A percentile compares a stretch with the other conserved stretches of the same genome.
Conservation (phyloP, 2,888 invertebrate species). For the Polia nebulosa region DNA sequence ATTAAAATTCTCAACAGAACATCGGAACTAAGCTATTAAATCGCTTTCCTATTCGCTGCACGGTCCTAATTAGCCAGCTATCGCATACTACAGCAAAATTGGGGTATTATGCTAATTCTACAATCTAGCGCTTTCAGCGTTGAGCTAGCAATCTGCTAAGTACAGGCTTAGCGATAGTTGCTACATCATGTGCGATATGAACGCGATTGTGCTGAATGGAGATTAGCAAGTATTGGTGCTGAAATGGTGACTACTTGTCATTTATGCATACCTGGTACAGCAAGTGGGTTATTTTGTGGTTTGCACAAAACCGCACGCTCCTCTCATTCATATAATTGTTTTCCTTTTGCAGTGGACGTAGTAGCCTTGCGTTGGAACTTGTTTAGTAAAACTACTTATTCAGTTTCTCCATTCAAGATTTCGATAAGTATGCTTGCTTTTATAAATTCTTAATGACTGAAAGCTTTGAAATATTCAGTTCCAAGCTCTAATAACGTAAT, state of each 20-base stretch:
- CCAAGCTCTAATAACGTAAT: not conserved
- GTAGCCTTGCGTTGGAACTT: no score
- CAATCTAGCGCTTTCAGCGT: constrained; percentile 61
- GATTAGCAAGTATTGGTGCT: constrained; percentile 40
- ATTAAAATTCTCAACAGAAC: constrained; percentile 45
- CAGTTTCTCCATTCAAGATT: not conserved
- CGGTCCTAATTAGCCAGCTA: constrained; percentile 59
- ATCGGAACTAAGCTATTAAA: constrained; percentile 51
- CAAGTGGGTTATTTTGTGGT: constrained; percentile 6
- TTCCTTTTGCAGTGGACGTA: not conserved
- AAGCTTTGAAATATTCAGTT: not conserved
- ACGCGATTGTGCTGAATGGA: constrained; percentile 51
- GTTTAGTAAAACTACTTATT: not conserved
- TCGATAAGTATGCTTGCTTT: not conserved
- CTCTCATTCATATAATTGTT: not conserved
- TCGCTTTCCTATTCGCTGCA: constrained; percentile 60
- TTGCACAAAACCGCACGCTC: not conserved
- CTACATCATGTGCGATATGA: constrained; percentile 60
- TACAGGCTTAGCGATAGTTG: constrained; percentile 63
- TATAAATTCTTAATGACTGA: not conserved
- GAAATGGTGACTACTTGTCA: constrained; percentile 36
- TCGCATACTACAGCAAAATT: constrained; percentile 64
- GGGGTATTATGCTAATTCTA: constrained; percentile 65
- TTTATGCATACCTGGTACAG: constrained; percentile 54
- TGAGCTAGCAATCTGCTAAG: constrained; percentile 65